Evolutionary conservation across 1,140 invertebrate genomes (phyloP), one percentile per base, ranked within the genome.

Genomic region (Zaprionus davidi): DNA sequence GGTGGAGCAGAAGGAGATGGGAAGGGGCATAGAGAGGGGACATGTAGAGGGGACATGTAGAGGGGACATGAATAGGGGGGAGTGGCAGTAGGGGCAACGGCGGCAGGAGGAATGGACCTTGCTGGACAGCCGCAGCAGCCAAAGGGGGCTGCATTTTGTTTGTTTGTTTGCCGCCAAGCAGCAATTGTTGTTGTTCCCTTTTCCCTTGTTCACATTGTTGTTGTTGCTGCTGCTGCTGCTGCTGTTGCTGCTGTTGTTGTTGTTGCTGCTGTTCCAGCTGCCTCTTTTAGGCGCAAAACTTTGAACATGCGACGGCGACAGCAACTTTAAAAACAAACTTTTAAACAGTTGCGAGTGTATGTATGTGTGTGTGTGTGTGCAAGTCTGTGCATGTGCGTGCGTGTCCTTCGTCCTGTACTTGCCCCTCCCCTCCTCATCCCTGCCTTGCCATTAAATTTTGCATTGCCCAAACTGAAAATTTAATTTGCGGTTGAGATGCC

Each of bases 401-500:
- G 7, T 58, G 28, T 57, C 46, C 46, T 49, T 49, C 46, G 46
- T 20, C n/a, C 46, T 55, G 34, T 20, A 22, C 13, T 38, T 41
- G 15, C 15, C 38, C 5, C 38, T 2, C 5, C 15, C 38, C 38
- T n/a, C 6, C 15, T 5, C 36, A 5, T 1, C 11, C 4, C n/a
- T 20, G 44, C 17, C 44, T 34, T 80, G 83, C 77, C 84, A 87
- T 87, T 87, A 83, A 87, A 87, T 86, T 86, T 34, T 63, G 58
- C 59, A 71, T 72, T 41, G 31, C 59, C 62, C 66, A 44, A 59
- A 72, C 51, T 80, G 70, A 58, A 88, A 87, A 87, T 87, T 87
- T 81, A 87, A 87, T 87, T 87, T 87, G 83, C 76, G 78, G 77
- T 67, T 63, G 34, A 71, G 79, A 79, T 64, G 75, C 64, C 74